phyloP scores from a whole-genome alignment of 2,888 invertebrate genomes.

The Hipparchia semele region DNA sequence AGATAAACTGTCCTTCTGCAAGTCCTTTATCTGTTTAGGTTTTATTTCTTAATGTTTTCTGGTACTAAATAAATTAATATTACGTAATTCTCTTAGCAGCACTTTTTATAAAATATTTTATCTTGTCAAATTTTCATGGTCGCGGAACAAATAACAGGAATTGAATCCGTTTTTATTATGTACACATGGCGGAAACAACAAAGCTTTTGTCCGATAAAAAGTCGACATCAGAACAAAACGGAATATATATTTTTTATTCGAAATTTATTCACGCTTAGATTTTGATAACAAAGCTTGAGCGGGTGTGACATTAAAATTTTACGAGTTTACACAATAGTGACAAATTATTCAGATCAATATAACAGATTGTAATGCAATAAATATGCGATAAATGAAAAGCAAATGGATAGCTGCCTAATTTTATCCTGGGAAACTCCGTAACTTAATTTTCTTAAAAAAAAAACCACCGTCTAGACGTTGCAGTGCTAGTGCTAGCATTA shows the following conservation, averaged over 20 bases:
- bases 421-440: not conserved
- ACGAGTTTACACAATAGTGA: not conserved
- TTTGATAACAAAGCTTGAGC: conserved; percentile 5
- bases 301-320: conserved; percentile 1
- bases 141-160: not conserved
- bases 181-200: conserved; percentile 13
- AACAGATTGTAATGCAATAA: not conserved
- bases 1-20: no score
- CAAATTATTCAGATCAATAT: not conserved
- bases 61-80: no score
- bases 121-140: not conserved
- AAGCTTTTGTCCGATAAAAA: conserved; percentile 21
- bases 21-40: no score
- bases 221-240: conserved; percentile 13
- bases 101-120: not conserved
- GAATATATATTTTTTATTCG: conserved; percentile 9
- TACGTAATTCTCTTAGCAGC: not conserved
- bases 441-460: conserved; percentile 24
- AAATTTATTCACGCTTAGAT: conserved; percentile 9
- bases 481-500: conserved; percentile 13
- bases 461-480: conserved; percentile 20
- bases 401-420: not conserved
- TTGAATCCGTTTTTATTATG: not conserved
- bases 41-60: no score
- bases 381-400: not conserved